phyloP scores from a whole-genome alignment of 2,797 vertebrate genomes.

The Sorex maritimensis region DNA sequence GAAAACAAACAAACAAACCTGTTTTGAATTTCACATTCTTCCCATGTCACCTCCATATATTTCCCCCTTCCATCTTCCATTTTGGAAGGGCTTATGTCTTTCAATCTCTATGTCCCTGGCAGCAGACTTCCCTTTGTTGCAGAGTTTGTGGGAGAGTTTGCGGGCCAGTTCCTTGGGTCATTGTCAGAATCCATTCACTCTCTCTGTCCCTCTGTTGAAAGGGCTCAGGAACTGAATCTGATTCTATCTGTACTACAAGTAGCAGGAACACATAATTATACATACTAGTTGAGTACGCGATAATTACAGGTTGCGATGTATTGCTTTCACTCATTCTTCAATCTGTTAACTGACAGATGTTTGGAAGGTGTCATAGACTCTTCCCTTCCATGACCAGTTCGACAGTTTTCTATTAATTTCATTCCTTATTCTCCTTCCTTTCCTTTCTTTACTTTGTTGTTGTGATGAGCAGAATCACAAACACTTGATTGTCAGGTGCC shows the following conservation, averaged over 20 bases:
- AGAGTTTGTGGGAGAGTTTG: too few species aligned
- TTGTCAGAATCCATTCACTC: background rate
- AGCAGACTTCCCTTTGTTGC: background rate
- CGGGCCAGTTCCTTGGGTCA: too few species aligned
- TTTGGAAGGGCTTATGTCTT: background rate
- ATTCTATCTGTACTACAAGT: background rate
- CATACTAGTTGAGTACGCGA: background rate
- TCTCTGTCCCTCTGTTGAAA: background rate
- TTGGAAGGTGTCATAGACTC: background rate
- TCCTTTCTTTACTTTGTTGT: too few species aligned
- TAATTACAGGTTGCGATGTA: background rate
- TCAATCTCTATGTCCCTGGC: background rate
- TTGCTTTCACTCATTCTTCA: background rate
- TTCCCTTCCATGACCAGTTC: background rate
- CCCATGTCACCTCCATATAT: accelerated
- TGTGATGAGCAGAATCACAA: too few species aligned
- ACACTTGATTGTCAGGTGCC: too few species aligned
- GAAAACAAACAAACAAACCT: background rate
- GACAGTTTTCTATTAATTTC: background rate
- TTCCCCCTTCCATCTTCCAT: background rate
- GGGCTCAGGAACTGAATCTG: background rate
- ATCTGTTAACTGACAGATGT: background rate
- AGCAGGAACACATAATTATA: background rate
- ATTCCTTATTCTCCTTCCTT: too few species aligned
- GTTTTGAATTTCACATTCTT: background rate